Conservation (phyloP, 2,113 vertebrate species). For the Otolemur garnettii region DNA sequence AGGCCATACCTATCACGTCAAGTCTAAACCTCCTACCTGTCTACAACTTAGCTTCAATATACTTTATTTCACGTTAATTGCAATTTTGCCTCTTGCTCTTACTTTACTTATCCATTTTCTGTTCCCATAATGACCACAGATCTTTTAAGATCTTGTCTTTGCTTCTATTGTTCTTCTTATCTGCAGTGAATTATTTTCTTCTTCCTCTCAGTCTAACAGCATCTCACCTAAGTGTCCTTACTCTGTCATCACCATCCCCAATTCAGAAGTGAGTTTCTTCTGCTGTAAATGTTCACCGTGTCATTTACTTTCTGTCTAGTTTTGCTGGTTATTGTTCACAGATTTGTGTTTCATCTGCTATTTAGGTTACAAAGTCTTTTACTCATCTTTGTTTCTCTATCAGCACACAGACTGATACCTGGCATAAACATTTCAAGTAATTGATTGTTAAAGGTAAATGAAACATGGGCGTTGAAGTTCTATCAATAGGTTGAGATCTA, state of each 20-base stretch:
- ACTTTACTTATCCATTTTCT: slow-evolving; percentile 60
- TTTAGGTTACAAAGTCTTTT: slow-evolving; percentile 46
- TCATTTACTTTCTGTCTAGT: neutral
- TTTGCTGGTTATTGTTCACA: slow-evolving; percentile 30
- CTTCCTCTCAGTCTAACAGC: neutral
- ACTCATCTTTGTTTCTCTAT: slow-evolving; percentile 39
- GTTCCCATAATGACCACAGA: slow-evolving; percentile 24
- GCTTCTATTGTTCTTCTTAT: slow-evolving; percentile 56
- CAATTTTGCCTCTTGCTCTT: slow-evolving; percentile 39
- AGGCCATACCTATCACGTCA: neutral
- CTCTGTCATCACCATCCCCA: neutral
- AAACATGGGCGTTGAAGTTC: slow-evolving; percentile 20
- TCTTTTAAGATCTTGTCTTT: slow-evolving; percentile 64
- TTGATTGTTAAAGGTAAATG: slow-evolving; percentile 35
- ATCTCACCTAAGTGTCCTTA: slow-evolving; percentile 10
- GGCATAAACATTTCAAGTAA: slow-evolving; percentile 52
- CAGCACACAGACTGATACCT: neutral
- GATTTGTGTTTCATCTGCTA: slow-evolving; percentile 42
- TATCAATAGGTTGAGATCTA: slow-evolving; percentile 20
- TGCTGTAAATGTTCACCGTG: neutral
- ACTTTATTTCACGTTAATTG: slow-evolving; percentile 42
- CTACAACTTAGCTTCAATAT: neutral
- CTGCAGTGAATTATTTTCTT: slow-evolving; percentile 59
- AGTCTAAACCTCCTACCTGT: neutral
- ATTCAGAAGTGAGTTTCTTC: slow-evolving; percentile 47